Conservation (phyloP, 2,888 invertebrate species). For the Malachius bipustulatus region DNA sequence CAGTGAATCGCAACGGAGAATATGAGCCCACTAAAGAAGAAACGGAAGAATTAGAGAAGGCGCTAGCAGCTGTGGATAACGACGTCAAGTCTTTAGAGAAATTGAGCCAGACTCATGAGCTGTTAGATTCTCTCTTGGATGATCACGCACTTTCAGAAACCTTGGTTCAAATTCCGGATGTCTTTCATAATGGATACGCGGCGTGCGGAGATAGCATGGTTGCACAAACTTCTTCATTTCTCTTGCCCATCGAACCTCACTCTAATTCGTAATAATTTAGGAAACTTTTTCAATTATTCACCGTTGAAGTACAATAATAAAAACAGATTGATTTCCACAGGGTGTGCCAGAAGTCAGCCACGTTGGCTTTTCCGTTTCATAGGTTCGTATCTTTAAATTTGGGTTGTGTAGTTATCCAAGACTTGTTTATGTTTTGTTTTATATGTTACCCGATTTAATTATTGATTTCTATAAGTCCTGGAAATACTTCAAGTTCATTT, state of each 20-base stretch:
- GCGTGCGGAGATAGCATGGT: slow-evolving; percentile 33
- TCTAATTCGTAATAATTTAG: slow-evolving; percentile 23
- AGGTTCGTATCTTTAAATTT: too few species aligned
- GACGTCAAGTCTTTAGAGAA: slow-evolving; percentile 60
- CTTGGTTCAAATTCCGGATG: slow-evolving; percentile 39
- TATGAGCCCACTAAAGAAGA: slow-evolving; percentile 66
- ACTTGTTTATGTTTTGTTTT: too few species aligned
- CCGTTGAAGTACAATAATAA: slow-evolving; percentile 22
- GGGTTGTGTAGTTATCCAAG: too few species aligned
- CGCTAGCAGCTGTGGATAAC: slow-evolving; percentile 65
- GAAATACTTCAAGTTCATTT: too few species aligned
- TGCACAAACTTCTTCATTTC: slow-evolving; percentile 27
- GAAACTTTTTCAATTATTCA: slow-evolving; percentile 12
- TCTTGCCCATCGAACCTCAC: slow-evolving; percentile 30
- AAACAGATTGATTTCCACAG: too few species aligned
- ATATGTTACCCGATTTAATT: too few species aligned
- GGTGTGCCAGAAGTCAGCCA: too few species aligned
- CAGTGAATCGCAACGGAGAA: slow-evolving; percentile 58
- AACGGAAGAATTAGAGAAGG: slow-evolving; percentile 78
- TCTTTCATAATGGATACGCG: slow-evolving; percentile 40
- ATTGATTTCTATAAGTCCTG: too few species aligned
- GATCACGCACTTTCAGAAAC: slow-evolving; percentile 42
- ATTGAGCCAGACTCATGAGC: slow-evolving; percentile 47
- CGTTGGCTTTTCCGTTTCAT: too few species aligned
- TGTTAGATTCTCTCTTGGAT: slow-evolving; percentile 51